Evolutionary conservation across 2,113 vertebrate species (phyloP), one percentile per base, ranked within the genome.

Genomic region (Tetrao urogallus): DNA sequence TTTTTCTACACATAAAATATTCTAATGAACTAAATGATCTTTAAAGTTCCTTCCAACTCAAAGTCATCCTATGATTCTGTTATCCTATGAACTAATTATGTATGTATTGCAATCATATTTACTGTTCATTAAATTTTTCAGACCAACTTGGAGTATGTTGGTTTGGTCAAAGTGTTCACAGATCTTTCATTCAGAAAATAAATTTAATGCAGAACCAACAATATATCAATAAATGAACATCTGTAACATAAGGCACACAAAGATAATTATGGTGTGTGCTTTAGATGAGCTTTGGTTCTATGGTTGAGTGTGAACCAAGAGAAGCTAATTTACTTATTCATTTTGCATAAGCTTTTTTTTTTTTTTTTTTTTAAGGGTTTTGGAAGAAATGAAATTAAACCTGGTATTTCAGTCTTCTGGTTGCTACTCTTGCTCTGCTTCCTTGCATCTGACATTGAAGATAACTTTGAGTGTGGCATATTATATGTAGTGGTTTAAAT

Each of bases 111-210:
- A 57, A 8, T 70, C 42, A 27, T 34, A 56, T 12, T 42, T 52
- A 18, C 30, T 54, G n/a, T 54, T 67, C 58, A 60, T 82, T 88
- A 77, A 66, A 27, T 17, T 8, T 67, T 89, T 73, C 63, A 77
- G 56, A 45, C 19, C 32, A 60, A 20, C 27, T 16, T 85, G 74
- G 36, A 65, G 47, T 70, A 15, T 70, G 56, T 82, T 92, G 45
- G 32, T 82, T 91, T 87, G 32, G 74, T 76, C 74, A 66, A 67
- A 73, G 3, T 66, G 66, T 79, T 87, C 64, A 48, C 21, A 92
- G 64, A 32, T 48, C 34, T 92, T 92, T 82, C 64, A 93, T 90
- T 86, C 85, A 56, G 64, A 66, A 74, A 73, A 77, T 45, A 72
- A 76, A 91, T 89, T 82, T 89, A 76, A 76, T 95, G 81, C 15